Percentiles rank a stretch among this genome's conserved stretches.
phyloP scores from a whole-genome alignment of 1,140 invertebrate species.

The Neodiprion lecontei region DNA sequence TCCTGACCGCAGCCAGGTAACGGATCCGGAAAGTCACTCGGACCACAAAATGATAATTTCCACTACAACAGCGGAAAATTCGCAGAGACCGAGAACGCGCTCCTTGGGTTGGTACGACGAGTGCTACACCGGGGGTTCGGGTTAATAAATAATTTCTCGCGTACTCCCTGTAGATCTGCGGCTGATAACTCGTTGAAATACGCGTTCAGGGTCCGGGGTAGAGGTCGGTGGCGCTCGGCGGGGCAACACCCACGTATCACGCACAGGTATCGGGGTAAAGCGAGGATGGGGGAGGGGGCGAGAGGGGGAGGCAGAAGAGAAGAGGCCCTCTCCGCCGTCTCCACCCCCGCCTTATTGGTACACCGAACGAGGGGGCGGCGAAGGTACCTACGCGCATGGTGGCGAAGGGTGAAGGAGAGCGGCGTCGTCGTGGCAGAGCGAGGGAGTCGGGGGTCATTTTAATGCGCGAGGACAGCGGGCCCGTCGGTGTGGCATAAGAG shows the following conservation, averaged over 20 bases:
- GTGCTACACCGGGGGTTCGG: slow-evolving; percentile 40
- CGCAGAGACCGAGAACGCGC: no score
- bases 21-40: no score
- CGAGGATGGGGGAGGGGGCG: slow-evolving; percentile 14
- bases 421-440: not conserved
- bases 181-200: slow-evolving; percentile 61
- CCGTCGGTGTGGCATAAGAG: slow-evolving; percentile 50
- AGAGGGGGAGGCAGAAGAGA: not conserved
- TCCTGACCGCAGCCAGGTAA: no score
- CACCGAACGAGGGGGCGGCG: no score
- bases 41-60: no score
- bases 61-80: no score
- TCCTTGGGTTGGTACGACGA: slow-evolving; percentile 18
- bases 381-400: no score
- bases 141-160: slow-evolving; percentile 63
- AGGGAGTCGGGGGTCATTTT: slow-evolving; percentile 46
- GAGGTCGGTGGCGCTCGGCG: slow-evolving; percentile 39
- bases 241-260: slow-evolving; percentile 28
- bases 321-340: no score
- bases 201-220: slow-evolving; percentile 22
- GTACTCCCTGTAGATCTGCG: slow-evolving; percentile 60
- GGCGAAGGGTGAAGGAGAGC: slow-evolving; percentile 12
- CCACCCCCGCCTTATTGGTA: no score
- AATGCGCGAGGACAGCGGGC: slow-evolving; percentile 40
- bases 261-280: slow-evolving; percentile 13